phyloP scores from a whole-genome alignment of 1,140 invertebrate genomes.

The Drosophila burlai region DNA sequence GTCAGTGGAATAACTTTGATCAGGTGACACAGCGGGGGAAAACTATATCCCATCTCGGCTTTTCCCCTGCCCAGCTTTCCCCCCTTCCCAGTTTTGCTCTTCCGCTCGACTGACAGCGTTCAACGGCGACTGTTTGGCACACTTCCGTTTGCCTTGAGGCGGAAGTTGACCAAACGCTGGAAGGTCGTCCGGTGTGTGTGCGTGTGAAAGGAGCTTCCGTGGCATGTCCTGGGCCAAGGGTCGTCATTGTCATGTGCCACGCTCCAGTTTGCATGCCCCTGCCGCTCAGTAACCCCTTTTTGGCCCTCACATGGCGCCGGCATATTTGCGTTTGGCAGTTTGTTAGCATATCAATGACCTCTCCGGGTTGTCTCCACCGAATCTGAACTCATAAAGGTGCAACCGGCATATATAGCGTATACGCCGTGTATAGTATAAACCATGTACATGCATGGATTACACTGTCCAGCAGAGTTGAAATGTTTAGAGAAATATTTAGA shows the following conservation, averaged over 20 bases:
- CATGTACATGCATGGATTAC: conserved; percentile 8
- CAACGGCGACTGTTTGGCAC: conserved; percentile 62
- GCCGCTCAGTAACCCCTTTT: neutral
- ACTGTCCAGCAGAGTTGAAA: neutral
- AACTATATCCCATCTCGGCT: neutral
- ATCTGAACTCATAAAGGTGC: conserved; percentile 48
- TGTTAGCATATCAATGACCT: conserved; percentile 70
- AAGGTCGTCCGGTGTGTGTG: conserved; percentile 35
- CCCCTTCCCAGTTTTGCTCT: neutral
- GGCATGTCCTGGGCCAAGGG: conserved; percentile 52
- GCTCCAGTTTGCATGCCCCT: conserved; percentile 15
- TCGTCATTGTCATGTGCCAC: conserved; percentile 68
- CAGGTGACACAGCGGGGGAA: conserved; percentile 23
- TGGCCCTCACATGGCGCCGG: conserved; percentile 12
- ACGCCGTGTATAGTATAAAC: conserved; percentile 12
- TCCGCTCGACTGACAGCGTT: conserved; percentile 37
- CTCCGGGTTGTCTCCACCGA: conserved; percentile 25
- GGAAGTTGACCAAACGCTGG: conserved; percentile 68
- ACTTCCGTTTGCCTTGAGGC: conserved; percentile 57
- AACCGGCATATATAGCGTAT: conserved; percentile 26
- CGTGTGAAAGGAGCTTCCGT: conserved; percentile 66
- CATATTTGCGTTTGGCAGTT: conserved; percentile 72
- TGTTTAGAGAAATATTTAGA: neutral
- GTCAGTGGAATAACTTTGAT: conserved; percentile 29
- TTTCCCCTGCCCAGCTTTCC: neutral